These are phyloP conservation scores for Zosterops pallidus DNA, from an alignment of 2,113 vertebrate genomes.

Conservation along the genomic window DNA sequence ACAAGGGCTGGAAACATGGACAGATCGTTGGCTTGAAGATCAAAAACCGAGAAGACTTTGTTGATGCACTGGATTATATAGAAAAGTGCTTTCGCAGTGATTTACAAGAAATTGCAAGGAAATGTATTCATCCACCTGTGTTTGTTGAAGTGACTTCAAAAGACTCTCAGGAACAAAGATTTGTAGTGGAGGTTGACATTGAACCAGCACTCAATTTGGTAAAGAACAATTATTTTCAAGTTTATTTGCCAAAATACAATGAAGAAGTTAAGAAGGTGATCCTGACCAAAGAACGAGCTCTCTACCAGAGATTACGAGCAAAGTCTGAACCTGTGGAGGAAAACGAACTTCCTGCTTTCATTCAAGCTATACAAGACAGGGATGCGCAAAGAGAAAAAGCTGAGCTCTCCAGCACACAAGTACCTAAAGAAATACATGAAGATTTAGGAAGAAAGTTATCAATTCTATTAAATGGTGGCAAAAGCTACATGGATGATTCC, in stretches of 20 bases:
- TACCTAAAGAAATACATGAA: conserved; percentile 7
- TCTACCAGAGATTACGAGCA: conserved; percentile 74
- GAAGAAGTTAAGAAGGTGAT: conserved; percentile 69
- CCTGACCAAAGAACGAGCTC: conserved; percentile 49
- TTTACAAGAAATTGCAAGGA: conserved; percentile 60
- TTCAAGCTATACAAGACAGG: conserved; percentile 47
- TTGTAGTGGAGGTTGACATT: conserved; percentile 83
- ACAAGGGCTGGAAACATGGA: conserved; percentile 67
- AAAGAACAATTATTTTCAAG: conserved; percentile 63
- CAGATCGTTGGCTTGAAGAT: conserved; percentile 78
- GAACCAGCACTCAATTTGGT: conserved; percentile 71
- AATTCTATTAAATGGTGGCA: conserved; percentile 76
- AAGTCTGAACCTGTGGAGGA: conserved; percentile 74
- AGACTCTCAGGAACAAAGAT: conserved; percentile 65
- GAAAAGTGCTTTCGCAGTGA: conserved; percentile 59
- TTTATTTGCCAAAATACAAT: conserved; percentile 77
- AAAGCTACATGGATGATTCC: conserved; percentile 77
- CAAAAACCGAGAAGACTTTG: conserved; percentile 67
- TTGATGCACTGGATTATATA: conserved; percentile 75
- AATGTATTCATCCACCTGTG: conserved; percentile 78
- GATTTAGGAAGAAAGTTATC: conserved; percentile 78
- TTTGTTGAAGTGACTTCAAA: conserved; percentile 78
- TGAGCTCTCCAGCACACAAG: conserved; percentile 48
- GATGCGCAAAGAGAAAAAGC: conserved; percentile 75
- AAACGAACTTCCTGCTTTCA: conserved; percentile 47